phyloP scores from a whole-genome alignment of 2,113 vertebrate species.

The Rana temporaria region DNA sequence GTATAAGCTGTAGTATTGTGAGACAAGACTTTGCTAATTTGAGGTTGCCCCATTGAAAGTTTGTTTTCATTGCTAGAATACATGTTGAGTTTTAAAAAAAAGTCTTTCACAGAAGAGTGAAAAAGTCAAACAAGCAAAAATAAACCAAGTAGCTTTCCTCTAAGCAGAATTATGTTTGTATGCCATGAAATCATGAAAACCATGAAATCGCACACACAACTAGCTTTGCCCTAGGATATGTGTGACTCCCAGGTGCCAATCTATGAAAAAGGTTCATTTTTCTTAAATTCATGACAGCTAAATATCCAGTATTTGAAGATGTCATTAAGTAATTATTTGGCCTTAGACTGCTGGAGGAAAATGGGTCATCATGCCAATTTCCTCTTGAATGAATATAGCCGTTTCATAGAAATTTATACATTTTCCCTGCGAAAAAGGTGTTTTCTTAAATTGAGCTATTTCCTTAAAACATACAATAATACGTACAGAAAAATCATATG shows the following conservation, averaged over 20 bases:
- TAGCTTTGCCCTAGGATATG: constrained; percentile 12
- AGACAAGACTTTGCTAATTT: background rate
- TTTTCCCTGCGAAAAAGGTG: constrained; percentile 15
- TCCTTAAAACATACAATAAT: constrained; percentile 9
- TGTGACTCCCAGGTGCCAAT: constrained; percentile 7
- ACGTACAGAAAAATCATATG: background rate
- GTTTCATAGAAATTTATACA: constrained; percentile 9
- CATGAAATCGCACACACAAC: background rate
- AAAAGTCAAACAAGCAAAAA: constrained; percentile 33
- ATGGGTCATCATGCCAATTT: constrained; percentile 44
- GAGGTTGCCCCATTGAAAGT: background rate
- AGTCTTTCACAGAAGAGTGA: background rate
- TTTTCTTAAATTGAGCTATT: constrained; percentile 11
- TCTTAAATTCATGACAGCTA: constrained; percentile 23
- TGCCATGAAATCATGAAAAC: background rate
- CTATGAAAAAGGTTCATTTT: constrained; percentile 39
- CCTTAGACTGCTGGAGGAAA: constrained; percentile 26
- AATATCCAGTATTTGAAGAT: constrained; percentile 53
- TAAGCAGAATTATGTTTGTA: constrained; percentile 37
- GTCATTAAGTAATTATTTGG: constrained; percentile 55
- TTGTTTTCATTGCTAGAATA: constrained; percentile 4
- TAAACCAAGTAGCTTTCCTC: background rate
- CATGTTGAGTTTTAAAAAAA: background rate
- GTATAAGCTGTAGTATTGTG: too few relatives aligned
- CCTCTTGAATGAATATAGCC: constrained; percentile 44